Evolutionary conservation across 1,140 invertebrate species (phyloP), one percentile per base, ranked within the genome.

Genomic region (Harpegnathos saltator): DNA sequence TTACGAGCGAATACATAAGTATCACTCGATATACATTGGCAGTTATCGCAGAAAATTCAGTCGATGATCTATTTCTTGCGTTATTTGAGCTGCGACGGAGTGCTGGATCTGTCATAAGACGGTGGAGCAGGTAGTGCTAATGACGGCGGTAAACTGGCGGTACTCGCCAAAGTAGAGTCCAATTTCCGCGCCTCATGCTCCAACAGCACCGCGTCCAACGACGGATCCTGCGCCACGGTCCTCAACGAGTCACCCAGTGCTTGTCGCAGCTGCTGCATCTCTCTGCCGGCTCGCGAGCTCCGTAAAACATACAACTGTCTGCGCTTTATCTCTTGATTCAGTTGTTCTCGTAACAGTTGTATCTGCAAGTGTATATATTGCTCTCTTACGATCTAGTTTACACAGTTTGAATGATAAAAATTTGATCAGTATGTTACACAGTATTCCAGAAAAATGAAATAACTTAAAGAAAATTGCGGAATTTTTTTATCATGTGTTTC

Each of bases 111-210:
- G 48, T 93, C 91, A 44, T 91, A 90, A 5, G 87, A 80, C 7
- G 91, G 56, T 73, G 90, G 91, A 9, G 92, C 90, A 66, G 92
- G 92, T 83, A 93, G 87, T 56, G 90, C 92, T 71, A 94, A 87
- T 52, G 93, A 92, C 38, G 96, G 95, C 15, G 95, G 95, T 82
- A 96, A 93, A 89, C 96, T 96, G 88, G 96, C 94, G 44, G 93
- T 95, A 80, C 89, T 94, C 0, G 95, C 94, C 15, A 97, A 91
- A 0, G 96, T 96, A 84, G 95, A 96, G 92, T 98, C 97, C 78
- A 98, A 94, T 92, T 97, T 98, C 78, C 97, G 95, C 4, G 98
- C 96, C 93, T 99, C 98, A 85, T 97, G 97, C 89, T 98, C 97
- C 73, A 98, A 92, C 3, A 98, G 95, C 78, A 97, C 95, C 0